A percentile compares a stretch with the other conserved stretches of the same genome.
These are phyloP conservation scores for Rhagoletis zephyria DNA, from an alignment of 1,140 invertebrate species.

Conservation along the genomic window DNA sequence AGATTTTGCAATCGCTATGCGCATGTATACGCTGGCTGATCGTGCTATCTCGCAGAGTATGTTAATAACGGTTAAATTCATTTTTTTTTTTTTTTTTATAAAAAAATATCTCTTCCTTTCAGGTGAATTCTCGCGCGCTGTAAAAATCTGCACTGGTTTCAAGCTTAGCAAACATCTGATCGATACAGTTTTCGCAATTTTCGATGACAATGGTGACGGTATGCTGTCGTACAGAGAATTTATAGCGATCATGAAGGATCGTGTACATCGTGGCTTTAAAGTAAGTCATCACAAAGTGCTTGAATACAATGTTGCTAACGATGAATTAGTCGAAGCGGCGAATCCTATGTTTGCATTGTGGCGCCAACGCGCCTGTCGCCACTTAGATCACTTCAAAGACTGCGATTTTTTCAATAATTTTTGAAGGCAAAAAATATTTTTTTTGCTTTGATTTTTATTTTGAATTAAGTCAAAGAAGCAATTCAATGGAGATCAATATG, in stretches of 20 bases:
- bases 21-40: constrained; percentile 97
- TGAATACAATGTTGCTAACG: constrained; percentile 70
- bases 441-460: not conserved
- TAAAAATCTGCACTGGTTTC: constrained; percentile 95
- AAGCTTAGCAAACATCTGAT: constrained; percentile 89
- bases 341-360: constrained; percentile 67
- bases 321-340: constrained; percentile 66
- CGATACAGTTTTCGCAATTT: constrained; percentile 94
- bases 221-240: constrained; percentile 97
- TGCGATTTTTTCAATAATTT: constrained; percentile 59
- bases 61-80: constrained; percentile 20
- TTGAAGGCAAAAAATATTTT: not conserved
- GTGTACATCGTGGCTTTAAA: constrained; percentile 94
- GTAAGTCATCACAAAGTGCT: constrained; percentile 76
- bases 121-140: constrained; percentile 96
- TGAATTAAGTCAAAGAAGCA: not conserved
- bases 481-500: too few species aligned
- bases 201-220: constrained; percentile 98
- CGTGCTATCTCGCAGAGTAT: constrained; percentile 95
- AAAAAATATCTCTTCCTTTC: constrained; percentile 48
- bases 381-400: constrained; percentile 68
- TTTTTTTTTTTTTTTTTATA: too few species aligned
- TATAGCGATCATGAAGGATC: constrained; percentile 98
- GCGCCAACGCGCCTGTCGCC: constrained; percentile 67
- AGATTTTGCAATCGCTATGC: constrained; percentile 97